Evolutionary conservation across 2,797 vertebrate genomes (phyloP).

Genomic region (Merluccius polli): DNA sequence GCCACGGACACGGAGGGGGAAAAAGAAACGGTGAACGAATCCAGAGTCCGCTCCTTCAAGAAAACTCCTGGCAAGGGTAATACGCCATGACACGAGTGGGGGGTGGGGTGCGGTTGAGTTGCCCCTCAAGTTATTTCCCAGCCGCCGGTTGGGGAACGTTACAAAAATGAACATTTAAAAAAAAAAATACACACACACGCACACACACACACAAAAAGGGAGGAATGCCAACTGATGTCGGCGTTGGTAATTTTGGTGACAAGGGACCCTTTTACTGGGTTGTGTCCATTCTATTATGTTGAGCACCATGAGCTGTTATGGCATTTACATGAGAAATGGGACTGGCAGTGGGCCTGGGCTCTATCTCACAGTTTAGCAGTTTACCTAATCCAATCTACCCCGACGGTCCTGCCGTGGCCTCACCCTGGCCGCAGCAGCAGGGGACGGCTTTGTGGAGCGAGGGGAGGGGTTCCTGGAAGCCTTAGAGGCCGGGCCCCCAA

Average conservation of each 20-base stretch:
- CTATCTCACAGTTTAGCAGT: constrained; percentile 76
- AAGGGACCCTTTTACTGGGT: constrained; percentile 77
- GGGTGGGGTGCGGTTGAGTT: constrained; percentile 7
- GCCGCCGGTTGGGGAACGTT: constrained; percentile 54
- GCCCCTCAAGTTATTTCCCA: constrained; percentile 66
- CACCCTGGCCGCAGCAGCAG: constrained; percentile 83
- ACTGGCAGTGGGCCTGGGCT: constrained; percentile 75
- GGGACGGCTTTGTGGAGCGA: constrained; percentile 76
- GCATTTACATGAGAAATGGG: constrained; percentile 91
- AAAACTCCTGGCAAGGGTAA: constrained; percentile 50
- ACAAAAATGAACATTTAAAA: constrained; percentile 40
- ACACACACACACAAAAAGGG: constrained; percentile 23
- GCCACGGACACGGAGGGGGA: constrained; percentile 44
- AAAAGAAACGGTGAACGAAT: constrained; percentile 52
- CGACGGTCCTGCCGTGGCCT: constrained; percentile 72
- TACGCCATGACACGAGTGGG: constrained; percentile 53
- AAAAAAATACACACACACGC: not conserved
- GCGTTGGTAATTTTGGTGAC: constrained; percentile 81
- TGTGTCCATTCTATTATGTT: constrained; percentile 81
- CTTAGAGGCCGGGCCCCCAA: constrained; percentile 68
- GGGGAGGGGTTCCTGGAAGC: constrained; percentile 72
- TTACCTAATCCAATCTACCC: constrained; percentile 90
- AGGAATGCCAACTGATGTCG: constrained; percentile 57
- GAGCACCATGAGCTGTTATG: constrained; percentile 77
- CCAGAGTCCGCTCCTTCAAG: constrained; percentile 59